Evolutionary conservation across 1,140 invertebrate species (phyloP), one percentile per base, ranked within the genome.

Genomic region (Aphis gossypii): DNA sequence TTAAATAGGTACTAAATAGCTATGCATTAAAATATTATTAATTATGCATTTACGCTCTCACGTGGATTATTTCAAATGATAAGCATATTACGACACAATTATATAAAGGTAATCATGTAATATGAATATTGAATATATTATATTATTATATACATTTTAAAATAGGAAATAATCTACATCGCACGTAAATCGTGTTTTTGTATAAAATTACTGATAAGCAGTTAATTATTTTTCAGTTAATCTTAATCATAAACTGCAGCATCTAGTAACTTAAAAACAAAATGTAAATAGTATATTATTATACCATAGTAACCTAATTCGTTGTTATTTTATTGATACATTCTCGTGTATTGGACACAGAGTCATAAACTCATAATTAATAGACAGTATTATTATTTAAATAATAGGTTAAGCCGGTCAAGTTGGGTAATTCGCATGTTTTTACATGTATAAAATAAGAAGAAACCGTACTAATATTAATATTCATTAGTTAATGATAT

Each of bases 401-500:
- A n/a, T 76, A 76, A n/a, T n/a, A 76, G 30, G n/a, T 76, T 5
- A n/a, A n/a, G 5, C 11, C 20, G 60, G 60, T 76, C n/a, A 18
- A 18, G 30, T 76, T 76, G 14, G 60, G 14, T 76, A n/a, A n/a
- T 76, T 76, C 18, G 1, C 48, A 51, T 51, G 48, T 51, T 51
- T 18, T 20, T 51, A 51, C 48, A 18, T 51, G n/a, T 18, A 41
- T 41, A 41, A 41, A 41, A 41, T 41, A 41, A n/a, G n/a, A 76
- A 76, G 1, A 35, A 76, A 76, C 30, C 30, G 30, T 18, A 20
- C 60, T 7, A n/a, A 76, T 46, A 46, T 46, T 46, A 5, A 46
- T 76, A 76, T 76, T n/a, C 60, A 76, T 76, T 76, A 76, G 14
- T 76, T 76, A n/a, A 68, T 68, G n/a, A n/a, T 76, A n/a, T 76